phyloP scores from a whole-genome alignment of 2,797 vertebrate genomes.

The Lagodon rhomboides region DNA sequence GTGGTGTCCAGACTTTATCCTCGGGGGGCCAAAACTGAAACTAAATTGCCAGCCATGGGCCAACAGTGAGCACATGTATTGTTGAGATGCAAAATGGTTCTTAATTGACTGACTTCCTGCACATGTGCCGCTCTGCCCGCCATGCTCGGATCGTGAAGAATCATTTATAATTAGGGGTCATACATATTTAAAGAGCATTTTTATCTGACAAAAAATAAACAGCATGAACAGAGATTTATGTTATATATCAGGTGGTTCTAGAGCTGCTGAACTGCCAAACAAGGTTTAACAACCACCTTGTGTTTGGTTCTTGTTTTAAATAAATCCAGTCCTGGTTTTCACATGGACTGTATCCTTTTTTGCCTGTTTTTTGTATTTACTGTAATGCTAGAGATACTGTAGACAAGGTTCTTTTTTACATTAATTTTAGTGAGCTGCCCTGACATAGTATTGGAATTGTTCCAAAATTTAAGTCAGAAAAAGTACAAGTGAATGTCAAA shows the following conservation, averaged over 20 bases:
- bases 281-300: neutral
- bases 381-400: neutral
- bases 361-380: neutral
- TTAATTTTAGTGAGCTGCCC: neutral
- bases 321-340: neutral
- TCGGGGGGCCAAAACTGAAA: neutral
- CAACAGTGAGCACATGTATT: too few relatives aligned
- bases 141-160: too few relatives aligned
- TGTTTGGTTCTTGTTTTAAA: conserved; percentile 12
- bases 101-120: too few relatives aligned
- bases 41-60: too few relatives aligned
- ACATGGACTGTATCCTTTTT: neutral
- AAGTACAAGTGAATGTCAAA: conserved; percentile 2
- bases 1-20: conserved; percentile 21
- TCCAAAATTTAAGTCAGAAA: neutral
- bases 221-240: too few relatives aligned
- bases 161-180: too few relatives aligned
- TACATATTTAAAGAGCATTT: too few relatives aligned
- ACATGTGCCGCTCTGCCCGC: too few relatives aligned
- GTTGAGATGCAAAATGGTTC: too few relatives aligned
- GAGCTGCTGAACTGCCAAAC: neutral
- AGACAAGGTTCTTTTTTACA: neutral
- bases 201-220: too few relatives aligned
- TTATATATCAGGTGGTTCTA: neutral
- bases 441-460: neutral